phyloP scores from a whole-genome alignment of 1,140 invertebrate species.

The Drosophila sp. region DNA sequence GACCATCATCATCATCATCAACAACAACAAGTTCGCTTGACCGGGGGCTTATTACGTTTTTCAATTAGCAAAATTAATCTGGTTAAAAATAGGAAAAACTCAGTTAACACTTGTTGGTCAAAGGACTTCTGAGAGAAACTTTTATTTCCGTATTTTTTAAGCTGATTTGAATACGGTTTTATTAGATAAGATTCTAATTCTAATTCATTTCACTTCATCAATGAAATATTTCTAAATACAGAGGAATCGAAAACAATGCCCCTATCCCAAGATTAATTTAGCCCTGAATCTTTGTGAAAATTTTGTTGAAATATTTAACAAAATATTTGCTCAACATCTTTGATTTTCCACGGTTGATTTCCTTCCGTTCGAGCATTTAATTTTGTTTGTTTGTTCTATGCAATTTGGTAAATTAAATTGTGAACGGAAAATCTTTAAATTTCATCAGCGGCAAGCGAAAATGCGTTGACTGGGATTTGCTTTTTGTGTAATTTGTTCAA shows the following conservation, averaged over 20 bases:
- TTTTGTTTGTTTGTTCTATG: background rate
- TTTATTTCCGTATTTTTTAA: too few species aligned
- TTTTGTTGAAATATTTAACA: background rate
- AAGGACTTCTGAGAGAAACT: constrained; percentile 22
- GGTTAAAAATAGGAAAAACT: constrained; percentile 8
- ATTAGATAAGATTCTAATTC: too few species aligned
- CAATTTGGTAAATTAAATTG: background rate
- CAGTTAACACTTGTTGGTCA: constrained; percentile 17
- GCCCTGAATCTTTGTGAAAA: too few species aligned
- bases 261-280: too few species aligned
- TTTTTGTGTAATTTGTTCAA: constrained; percentile 55
- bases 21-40: constrained; percentile 34
- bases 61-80: constrained; percentile 82
- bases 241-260: too few species aligned
- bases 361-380: background rate
- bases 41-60: constrained; percentile 76
- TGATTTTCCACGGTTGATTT: background rate
- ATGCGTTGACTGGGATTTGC: constrained; percentile 36
- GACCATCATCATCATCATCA: constrained; percentile 12
- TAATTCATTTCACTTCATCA: too few species aligned
- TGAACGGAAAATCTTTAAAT: constrained; percentile 1
- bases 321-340: background rate
- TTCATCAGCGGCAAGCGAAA: constrained; percentile 10
- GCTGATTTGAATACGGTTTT: too few species aligned
- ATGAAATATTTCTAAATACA: too few species aligned